Percentiles rank a stretch among this genome's conserved stretches.
Conservation (phyloP, 2,797 vertebrate species). For the Momotus momota region DNA sequence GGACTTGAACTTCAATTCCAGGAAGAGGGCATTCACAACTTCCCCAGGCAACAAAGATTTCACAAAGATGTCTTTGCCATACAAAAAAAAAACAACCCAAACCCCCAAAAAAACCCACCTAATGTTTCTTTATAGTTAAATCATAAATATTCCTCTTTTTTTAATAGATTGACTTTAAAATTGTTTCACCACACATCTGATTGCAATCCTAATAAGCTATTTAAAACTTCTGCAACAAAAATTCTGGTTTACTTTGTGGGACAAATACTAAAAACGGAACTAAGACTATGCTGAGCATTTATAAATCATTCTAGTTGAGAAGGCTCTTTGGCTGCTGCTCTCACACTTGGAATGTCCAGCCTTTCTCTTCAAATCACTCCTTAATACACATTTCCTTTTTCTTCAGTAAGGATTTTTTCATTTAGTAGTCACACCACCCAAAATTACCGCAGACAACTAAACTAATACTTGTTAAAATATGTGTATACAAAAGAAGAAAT, state of each 20-base stretch:
- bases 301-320: neutral
- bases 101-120: too few species aligned
- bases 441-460: neutral
- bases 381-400: slow-evolving; percentile 2
- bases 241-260: neutral
- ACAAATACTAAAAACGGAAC: slow-evolving; percentile 19
- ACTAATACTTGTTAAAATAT: neutral
- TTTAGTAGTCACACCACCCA: neutral
- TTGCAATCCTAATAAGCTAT: neutral
- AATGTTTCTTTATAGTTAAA: neutral
- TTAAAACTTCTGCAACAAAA: neutral
- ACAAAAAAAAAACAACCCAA: neutral
- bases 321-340: slow-evolving; percentile 10
- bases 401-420: neutral
- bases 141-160: neutral
- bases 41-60: neutral
- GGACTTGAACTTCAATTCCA: too few species aligned
- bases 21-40: too few species aligned
- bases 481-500: neutral
- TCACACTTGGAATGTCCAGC: neutral
- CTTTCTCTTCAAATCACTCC: neutral
- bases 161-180: neutral
- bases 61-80: neutral
- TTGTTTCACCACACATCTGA: neutral
- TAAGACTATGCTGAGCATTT: neutral